phyloP scores from a whole-genome alignment of 2,797 vertebrate species.

The Emys orbicularis region DNA sequence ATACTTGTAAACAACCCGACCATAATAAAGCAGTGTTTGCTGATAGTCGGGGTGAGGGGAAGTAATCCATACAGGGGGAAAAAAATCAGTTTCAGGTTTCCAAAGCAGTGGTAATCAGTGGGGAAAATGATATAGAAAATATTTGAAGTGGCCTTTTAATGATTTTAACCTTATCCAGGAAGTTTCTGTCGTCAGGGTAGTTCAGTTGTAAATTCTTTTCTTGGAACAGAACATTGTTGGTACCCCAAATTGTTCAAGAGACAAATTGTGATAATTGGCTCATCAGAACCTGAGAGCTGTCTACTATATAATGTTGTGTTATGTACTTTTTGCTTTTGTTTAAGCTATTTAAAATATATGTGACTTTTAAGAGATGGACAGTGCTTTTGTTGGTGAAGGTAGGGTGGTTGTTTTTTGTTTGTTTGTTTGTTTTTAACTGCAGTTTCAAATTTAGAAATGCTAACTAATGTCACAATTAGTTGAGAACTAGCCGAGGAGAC shows the following conservation, averaged over 20 bases:
- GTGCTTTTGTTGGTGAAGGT: background rate
- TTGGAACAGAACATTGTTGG: background rate
- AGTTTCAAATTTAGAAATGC: background rate
- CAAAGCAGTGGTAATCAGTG: background rate
- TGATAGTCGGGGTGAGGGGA: too few relatives aligned
- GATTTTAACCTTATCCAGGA: background rate
- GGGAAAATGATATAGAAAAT: conserved; percentile 6
- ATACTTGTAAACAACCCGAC: background rate
- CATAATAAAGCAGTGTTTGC: background rate
- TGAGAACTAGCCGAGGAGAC: background rate
- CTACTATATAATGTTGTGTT: background rate
- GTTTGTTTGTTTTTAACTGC: background rate
- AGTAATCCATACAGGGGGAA: background rate
- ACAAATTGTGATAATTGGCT: background rate
- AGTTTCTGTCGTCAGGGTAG: background rate
- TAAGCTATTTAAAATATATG: background rate
- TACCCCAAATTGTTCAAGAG: background rate
- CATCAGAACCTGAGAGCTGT: background rate
- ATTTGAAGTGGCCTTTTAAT: background rate
- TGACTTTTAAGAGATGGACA: background rate
- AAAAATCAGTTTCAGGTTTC: background rate
- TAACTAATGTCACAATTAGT: background rate
- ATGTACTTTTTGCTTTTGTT: background rate
- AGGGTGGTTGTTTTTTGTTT: background rate
- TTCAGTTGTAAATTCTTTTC: background rate